phyloP scores from a whole-genome alignment of 2,797 vertebrate genomes.

The Hydrophis major region DNA sequence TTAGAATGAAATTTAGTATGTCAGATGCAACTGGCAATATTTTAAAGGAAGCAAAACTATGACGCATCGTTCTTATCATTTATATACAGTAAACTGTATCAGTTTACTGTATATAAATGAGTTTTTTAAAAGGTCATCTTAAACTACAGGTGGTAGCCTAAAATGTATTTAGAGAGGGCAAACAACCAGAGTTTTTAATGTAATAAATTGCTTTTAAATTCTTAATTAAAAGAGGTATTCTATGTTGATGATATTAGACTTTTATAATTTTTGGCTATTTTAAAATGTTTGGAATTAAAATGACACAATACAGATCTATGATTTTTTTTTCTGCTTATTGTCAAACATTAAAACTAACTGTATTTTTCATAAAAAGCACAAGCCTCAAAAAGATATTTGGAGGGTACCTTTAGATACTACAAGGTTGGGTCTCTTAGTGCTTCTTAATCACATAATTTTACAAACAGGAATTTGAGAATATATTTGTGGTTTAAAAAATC shows the following conservation, averaged over 20 bases:
- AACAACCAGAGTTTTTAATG: background rate
- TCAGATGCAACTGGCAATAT: constrained; percentile 42
- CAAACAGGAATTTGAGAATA: constrained; percentile 64
- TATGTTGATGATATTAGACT: constrained; percentile 75
- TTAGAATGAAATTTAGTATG: constrained; percentile 44
- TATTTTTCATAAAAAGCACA: background rate
- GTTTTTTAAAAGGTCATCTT: constrained; percentile 32
- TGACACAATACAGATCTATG: constrained; percentile 63
- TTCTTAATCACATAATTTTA: constrained; percentile 49
- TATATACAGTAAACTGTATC: background rate
- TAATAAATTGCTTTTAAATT: constrained; percentile 56
- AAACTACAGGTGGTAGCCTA: constrained; percentile 4
- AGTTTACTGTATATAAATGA: constrained; percentile 21
- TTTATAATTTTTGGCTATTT: constrained; percentile 74
- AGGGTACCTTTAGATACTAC: background rate
- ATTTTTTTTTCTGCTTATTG: constrained; percentile 59
- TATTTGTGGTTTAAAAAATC: constrained; percentile 57
- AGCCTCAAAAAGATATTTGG: background rate
- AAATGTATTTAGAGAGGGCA: constrained; percentile 6
- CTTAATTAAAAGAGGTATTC: constrained; percentile 60
- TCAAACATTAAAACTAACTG: background rate
- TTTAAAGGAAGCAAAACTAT: constrained; percentile 44
- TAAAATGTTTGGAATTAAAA: constrained; percentile 73
- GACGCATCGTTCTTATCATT: constrained; percentile 17
- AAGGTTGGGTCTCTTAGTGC: constrained; percentile 36